Percentiles rank a stretch among this genome's conserved stretches.
Conservation (phyloP, 2,113 vertebrate species). For the Phyllostomus discolor region DNA sequence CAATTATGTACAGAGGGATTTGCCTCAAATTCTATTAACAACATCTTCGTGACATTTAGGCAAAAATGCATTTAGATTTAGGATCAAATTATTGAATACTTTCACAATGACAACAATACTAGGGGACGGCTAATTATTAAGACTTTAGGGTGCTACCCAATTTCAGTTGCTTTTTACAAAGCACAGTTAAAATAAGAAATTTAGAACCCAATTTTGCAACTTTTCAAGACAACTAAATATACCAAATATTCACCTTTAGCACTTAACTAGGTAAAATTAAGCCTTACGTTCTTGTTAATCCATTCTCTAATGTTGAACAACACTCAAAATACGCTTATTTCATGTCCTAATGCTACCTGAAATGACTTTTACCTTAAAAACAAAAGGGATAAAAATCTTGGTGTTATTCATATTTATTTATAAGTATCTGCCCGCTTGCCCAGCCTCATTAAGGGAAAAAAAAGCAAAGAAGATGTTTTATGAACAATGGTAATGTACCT, state of each 20-base stretch:
- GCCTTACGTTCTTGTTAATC: background rate
- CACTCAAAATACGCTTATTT: background rate
- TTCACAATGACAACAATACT: background rate
- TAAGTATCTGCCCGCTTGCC: background rate
- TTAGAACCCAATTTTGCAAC: background rate
- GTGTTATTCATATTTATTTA: background rate
- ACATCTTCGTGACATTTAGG: background rate
- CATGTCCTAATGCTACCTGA: background rate
- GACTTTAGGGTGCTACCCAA: background rate
- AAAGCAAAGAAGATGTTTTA: background rate
- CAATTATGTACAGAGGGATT: background rate
- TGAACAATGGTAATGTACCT: background rate
- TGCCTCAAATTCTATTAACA: background rate
- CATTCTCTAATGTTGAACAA: background rate
- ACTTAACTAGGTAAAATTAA: background rate
- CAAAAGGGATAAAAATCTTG: background rate
- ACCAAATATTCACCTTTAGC: background rate
- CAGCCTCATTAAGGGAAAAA: background rate
- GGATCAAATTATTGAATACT: background rate
- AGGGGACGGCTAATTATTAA: background rate
- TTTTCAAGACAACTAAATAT: background rate
- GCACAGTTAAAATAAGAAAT: background rate
- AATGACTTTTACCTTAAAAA: slow-evolving; percentile 12
- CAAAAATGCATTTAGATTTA: background rate
- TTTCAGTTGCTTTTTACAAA: background rate